Evolutionary conservation across 1,140 invertebrate species (phyloP), one percentile per base, ranked within the genome.

Genomic region (Bombus cullumanus): DNA sequence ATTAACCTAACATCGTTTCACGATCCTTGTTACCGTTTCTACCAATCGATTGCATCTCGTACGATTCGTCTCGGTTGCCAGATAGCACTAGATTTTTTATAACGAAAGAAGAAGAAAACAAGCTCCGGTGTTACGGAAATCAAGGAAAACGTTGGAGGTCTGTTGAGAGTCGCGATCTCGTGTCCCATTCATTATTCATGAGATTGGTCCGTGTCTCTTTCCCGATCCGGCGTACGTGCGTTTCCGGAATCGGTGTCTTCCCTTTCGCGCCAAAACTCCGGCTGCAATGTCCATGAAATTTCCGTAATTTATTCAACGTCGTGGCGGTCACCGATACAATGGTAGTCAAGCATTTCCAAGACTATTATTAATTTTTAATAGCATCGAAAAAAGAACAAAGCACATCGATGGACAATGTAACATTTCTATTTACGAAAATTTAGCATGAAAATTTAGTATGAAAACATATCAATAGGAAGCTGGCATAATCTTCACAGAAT

Each of bases 131-230:
- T 15, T 13, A 57, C 41, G n/a, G 10, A 79, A 68, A 43, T 66
- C 59, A 39, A 28, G 43, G 31, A 34, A 37, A 68, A 69, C 64
- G 64, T 69, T n/a, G n/a, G 41, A 39, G 78, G 31, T 47, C 53
- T 12, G 34, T 71, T 15, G 15, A 28, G 37, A 39, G 34, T 8
- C 28, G 47, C 43, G 68, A 39, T 37, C 13, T 59, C 22, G 10
- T 31, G 18, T 12, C 34, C 28, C 18, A 75, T 75, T 83, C 72
- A 37, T 83, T 83, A 83, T 83, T 83, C 81, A 75, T 66, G 72
- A 75, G 59, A 66, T 18, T 31, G 28, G 22, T n/a, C 53, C 68
- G 53, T n/a, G 64, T 80, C 64, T 69, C 41, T 43, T 47, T 79
- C 25, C n/a, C 41, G 39, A 47, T 47, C 62, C 41, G n/a, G n/a